Evolutionary conservation across 2,888 invertebrate genomes (phyloP).

Genomic region (Prosapia bicincta): DNA sequence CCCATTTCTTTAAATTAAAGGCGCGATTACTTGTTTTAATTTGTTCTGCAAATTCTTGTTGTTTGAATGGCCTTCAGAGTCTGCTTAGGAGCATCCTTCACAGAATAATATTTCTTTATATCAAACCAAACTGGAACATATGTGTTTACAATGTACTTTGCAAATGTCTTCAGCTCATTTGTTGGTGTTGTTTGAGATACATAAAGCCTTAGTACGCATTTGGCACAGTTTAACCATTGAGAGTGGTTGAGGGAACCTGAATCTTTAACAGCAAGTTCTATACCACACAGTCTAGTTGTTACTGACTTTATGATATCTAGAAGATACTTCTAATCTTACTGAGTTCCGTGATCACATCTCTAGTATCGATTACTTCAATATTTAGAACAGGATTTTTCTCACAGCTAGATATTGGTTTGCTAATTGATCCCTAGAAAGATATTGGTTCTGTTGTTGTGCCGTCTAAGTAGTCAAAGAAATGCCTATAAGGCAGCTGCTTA

Average conservation of each 20-base stretch:
- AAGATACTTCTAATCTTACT: conserved; percentile 38
- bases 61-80: not conserved
- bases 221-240: not conserved
- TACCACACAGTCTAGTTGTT: conserved; percentile 26
- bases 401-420: conserved; percentile 33
- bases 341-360: conserved; percentile 23
- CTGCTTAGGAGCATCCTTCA: too few species aligned
- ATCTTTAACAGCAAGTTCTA: too few species aligned
- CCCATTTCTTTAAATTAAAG: too few species aligned
- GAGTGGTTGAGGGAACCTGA: too few species aligned
- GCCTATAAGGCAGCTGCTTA: conserved; percentile 31
- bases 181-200: too few species aligned
- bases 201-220: too few species aligned
- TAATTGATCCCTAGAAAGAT: conserved; percentile 38
- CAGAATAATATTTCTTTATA: not conserved
- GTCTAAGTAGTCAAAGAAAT: conserved; percentile 39
- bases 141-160: too few species aligned
- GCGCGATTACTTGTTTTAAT: too few species aligned
- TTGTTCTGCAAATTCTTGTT: not conserved
- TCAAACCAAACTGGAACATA: conserved; percentile 7
- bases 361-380: conserved; percentile 5
- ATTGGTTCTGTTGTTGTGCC: conserved; percentile 39
- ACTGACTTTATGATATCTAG: conserved; percentile 23
- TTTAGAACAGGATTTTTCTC: too few species aligned
- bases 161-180: too few species aligned